phyloP scores from a whole-genome alignment of 2,113 vertebrate species.

The Mungos mungo region DNA sequence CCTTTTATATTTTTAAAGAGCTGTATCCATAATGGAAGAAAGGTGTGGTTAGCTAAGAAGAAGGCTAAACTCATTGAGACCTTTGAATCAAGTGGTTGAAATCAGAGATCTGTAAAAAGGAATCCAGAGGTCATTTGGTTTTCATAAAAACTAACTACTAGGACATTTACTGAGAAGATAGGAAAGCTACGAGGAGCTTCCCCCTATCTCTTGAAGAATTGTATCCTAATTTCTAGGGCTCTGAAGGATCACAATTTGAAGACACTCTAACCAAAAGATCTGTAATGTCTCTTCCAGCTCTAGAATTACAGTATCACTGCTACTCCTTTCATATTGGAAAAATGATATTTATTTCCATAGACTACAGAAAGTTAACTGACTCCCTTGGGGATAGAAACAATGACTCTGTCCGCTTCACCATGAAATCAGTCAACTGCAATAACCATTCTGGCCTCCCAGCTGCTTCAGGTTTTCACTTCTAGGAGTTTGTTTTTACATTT shows the following conservation, averaged over 20 bases:
- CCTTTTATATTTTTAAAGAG: neutral
- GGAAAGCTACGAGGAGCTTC: neutral
- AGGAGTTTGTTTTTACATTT: constrained; percentile 1
- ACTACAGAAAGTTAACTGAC: neutral
- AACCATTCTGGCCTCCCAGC: neutral
- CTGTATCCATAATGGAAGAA: neutral
- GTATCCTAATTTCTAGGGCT: neutral
- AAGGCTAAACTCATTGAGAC: neutral
- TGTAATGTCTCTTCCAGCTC: neutral
- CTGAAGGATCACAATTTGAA: neutral
- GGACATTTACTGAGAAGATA: neutral
- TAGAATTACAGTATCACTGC: neutral
- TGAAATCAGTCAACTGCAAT: constrained; percentile 33
- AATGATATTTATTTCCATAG: constrained; percentile 10
- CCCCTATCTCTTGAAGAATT: neutral
- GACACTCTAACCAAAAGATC: neutral
- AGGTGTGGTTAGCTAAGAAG: neutral
- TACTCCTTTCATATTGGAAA: constrained; percentile 10
- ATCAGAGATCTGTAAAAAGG: neutral
- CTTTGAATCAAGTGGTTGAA: neutral
- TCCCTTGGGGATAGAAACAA: neutral
- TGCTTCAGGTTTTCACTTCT: neutral
- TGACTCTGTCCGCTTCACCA: neutral
- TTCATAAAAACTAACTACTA: neutral
- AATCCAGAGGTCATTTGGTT: neutral